phyloP scores from a whole-genome alignment of 2,888 invertebrate genomes.

The Drosophila sordidapex region DNA sequence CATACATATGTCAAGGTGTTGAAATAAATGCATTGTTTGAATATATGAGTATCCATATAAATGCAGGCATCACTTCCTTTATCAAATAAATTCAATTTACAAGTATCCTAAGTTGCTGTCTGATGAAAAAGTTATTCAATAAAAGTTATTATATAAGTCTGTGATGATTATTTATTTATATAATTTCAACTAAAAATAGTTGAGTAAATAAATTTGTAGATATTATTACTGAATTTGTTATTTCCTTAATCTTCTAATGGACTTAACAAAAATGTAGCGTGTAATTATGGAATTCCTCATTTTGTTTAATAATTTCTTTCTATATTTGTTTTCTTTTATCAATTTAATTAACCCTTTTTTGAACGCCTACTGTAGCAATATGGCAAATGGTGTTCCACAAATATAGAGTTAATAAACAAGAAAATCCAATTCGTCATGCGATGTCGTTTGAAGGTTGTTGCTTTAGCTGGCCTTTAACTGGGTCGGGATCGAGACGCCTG shows the following conservation, averaged over 20 bases:
- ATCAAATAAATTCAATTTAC: not conserved
- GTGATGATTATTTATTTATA: too few species aligned
- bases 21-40: constrained; percentile 22
- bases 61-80: not conserved
- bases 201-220: not conserved
- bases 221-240: not conserved
- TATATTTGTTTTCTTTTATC: not conserved
- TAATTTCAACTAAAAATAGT: not conserved
- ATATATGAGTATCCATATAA: not conserved
- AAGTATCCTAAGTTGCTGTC: not conserved
- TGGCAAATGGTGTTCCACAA: constrained; percentile 24
- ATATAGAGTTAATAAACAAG: constrained; percentile 21
- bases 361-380: constrained; percentile 2
- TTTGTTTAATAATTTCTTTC: not conserved
- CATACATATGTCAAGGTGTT: constrained; percentile 16
- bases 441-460: constrained; percentile 35
- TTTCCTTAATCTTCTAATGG: not conserved
- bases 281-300: not conserved
- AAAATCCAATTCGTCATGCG: constrained; percentile 46
- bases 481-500: constrained; percentile 39
- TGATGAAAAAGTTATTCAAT: not conserved
- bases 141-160: too few species aligned
- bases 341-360: constrained; percentile 8
- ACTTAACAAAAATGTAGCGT: not conserved
- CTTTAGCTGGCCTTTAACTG: constrained; percentile 40